These are phyloP conservation scores for Eupithecia dodoneata DNA, from an alignment of 2,888 invertebrate genomes.

Conservation along the genomic window DNA sequence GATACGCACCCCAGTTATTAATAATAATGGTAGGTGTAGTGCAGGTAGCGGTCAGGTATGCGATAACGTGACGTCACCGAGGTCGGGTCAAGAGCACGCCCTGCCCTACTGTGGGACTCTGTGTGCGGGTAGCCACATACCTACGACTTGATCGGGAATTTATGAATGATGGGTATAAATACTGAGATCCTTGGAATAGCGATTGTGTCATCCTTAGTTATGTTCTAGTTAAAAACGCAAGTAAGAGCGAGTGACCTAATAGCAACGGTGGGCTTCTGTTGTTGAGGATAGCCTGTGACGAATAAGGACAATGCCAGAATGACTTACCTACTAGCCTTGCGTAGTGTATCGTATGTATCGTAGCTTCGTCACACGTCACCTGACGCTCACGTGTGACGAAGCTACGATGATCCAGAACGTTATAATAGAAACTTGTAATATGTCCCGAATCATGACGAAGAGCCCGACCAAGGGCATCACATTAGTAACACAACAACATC, in stretches of 20 bases:
- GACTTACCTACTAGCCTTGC: not conserved
- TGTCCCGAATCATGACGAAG: not conserved
- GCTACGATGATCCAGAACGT: not conserved
- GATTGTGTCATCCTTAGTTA: not conserved
- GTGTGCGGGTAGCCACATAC: not conserved
- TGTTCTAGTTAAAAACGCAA: not conserved
- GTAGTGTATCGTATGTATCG: not conserved
- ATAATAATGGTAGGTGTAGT: not conserved
- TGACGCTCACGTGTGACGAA: not conserved
- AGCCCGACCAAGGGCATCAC: not conserved
- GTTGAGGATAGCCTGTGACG: not conserved
- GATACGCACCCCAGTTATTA: not conserved
- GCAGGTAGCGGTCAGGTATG: constrained; percentile 1
- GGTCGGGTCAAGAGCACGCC: not conserved
- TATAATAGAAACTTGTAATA: not conserved
- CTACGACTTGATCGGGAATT: not conserved
- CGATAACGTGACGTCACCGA: not conserved
- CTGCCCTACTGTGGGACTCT: not conserved
- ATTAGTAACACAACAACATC: not conserved
- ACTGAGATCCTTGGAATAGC: not conserved
- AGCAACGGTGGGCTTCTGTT: not conserved
- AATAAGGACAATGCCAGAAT: not conserved
- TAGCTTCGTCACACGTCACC: no score
- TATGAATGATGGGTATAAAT: not conserved
- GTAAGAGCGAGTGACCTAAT: not conserved